Evolutionary conservation across 2,888 invertebrate species (phyloP), one percentile per base, ranked within the genome.

Genomic region (Rotaria sp.): DNA sequence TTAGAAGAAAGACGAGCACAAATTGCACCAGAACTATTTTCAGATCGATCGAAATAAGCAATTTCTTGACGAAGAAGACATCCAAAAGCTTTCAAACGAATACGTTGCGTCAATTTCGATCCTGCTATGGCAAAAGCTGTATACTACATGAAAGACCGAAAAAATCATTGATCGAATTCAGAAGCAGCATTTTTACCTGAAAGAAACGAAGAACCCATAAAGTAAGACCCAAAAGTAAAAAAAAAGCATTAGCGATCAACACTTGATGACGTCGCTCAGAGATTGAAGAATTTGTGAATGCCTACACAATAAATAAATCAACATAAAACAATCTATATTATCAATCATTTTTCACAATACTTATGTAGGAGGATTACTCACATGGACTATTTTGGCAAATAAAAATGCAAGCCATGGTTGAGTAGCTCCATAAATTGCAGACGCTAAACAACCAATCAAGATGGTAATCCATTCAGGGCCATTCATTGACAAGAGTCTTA

Each of bases 1-100:
- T 91, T 91, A 26, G 89, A 89, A 26, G 91, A 89, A 26, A 91
- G 88, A n/a, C n/a, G n/a, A n/a, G n/a, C n/a, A n/a, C n/a, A n/a
- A n/a, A n/a, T n/a, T n/a, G n/a, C n/a, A n/a, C n/a, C n/a, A n/a
- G n/a, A n/a, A n/a, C n/a, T n/a, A n/a, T n/a, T n/a, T n/a, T n/a
- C n/a, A n/a, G n/a, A n/a, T n/a, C n/a, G n/a, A n/a, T n/a, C n/a
- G n/a, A n/a, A n/a, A n/a, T n/a, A n/a, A n/a, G n/a, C n/a, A n/a
- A n/a, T n/a, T n/a, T n/a, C n/a, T n/a, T n/a, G n/a, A n/a, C n/a
- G n/a, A n/a, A n/a, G n/a, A n/a, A 48, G 48, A 15, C 48, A 48
- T 48, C 7, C 48, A 48, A 48, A 48, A 11, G 48, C 15, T 48
- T 48, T 48, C 13, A 10, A 48, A 15, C 48, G 48, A 48, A 48